Evolutionary conservation across 2,113 vertebrate genomes (phyloP).

Genomic region (Piliocolobus tephrosceles): DNA sequence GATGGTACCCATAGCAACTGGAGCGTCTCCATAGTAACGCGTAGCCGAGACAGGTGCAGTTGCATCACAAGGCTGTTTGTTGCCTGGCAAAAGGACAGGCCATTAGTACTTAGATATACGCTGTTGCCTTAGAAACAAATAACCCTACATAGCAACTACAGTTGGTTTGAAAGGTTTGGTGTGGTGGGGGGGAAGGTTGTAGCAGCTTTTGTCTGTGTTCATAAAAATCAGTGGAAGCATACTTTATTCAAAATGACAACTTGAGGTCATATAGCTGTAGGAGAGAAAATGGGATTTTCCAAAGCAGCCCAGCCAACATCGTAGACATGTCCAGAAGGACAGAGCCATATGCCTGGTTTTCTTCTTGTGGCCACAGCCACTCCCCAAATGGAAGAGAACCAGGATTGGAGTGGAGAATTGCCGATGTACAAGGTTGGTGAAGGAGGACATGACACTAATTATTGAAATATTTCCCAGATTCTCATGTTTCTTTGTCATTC

Average conservation of each 20-base stretch:
- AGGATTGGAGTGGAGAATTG: not conserved
- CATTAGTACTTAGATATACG: slow-evolving; percentile 90
- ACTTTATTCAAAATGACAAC: slow-evolving; percentile 82
- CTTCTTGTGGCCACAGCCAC: not conserved
- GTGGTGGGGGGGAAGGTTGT: slow-evolving; percentile 47
- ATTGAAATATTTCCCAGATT: not conserved
- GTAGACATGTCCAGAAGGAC: slow-evolving; percentile 43
- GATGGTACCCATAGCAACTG: slow-evolving; percentile 88
- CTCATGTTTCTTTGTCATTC: not conserved
- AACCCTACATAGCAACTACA: slow-evolving; percentile 89
- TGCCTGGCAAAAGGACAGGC: slow-evolving; percentile 92
- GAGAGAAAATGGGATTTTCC: slow-evolving; percentile 78
- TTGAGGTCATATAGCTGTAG: slow-evolving; percentile 78
- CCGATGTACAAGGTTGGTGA: not conserved
- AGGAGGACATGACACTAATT: not conserved
- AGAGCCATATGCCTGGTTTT: slow-evolving; percentile 61
- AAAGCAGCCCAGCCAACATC: not conserved
- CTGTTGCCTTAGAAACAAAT: slow-evolving; percentile 92
- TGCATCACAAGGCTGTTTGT: slow-evolving; percentile 90
- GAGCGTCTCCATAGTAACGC: slow-evolving; percentile 88
- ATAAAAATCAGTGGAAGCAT: slow-evolving; percentile 79
- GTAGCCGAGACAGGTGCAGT: slow-evolving; percentile 89
- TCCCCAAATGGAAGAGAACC: slow-evolving; percentile 33
- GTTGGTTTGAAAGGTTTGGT: slow-evolving; percentile 85
- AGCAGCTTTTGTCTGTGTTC: slow-evolving; percentile 81